Conservation (phyloP, 2,113 vertebrate species). For the Actinemys pallida region DNA sequence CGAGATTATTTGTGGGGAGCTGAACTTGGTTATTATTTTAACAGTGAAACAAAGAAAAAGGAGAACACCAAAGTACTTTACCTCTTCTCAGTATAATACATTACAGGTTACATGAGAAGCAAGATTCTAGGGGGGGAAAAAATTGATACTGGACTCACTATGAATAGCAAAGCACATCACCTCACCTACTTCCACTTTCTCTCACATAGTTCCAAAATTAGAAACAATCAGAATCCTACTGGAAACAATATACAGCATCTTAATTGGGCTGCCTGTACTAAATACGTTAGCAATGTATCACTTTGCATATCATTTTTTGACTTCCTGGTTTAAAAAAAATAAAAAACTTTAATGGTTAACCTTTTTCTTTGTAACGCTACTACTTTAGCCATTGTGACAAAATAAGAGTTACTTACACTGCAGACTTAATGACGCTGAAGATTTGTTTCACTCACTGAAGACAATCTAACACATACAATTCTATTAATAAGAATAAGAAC, state of each 20-base stretch:
- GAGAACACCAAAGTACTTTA: background rate
- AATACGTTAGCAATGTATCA: constrained; percentile 57
- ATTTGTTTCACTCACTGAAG: background rate
- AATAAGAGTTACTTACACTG: background rate
- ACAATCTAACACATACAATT: background rate
- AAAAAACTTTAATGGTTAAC: constrained; percentile 61
- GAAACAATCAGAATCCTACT: constrained; percentile 57
- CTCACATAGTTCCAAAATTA: constrained; percentile 63
- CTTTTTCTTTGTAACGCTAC: constrained; percentile 53
- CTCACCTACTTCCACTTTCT: constrained; percentile 45
- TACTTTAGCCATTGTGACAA: constrained; percentile 35
- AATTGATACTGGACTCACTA: constrained; percentile 10
- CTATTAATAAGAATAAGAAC: background rate
- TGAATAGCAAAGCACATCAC: background rate
- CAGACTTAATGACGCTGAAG: background rate
- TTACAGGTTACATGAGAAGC: background rate
- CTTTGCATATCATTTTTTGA: constrained; percentile 46
- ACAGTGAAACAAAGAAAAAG: background rate
- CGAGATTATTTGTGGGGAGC: background rate
- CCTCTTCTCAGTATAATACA: constrained; percentile 23
- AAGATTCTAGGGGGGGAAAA: constrained; percentile 19
- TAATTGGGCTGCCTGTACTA: constrained; percentile 62
- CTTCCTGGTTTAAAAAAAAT: constrained; percentile 10
- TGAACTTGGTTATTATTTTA: background rate
- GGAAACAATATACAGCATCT: constrained; percentile 64